phyloP scores from a whole-genome alignment of 2,113 vertebrate species.

The Shinisaurus crocodilurus region DNA sequence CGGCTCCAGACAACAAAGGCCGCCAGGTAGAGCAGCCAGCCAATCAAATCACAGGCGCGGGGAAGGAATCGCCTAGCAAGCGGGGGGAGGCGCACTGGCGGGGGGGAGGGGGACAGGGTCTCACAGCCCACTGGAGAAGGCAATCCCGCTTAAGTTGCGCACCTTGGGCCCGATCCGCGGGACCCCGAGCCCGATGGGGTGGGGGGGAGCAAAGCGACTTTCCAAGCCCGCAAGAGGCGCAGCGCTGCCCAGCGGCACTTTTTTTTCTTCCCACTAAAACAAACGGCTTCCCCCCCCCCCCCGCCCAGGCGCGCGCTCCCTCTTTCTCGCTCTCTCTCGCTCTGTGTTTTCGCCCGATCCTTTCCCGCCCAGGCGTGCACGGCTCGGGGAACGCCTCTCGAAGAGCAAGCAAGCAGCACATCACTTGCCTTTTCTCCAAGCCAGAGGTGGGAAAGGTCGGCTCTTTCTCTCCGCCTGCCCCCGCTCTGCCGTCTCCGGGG shows the following conservation, averaged over 20 bases:
- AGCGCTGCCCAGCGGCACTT: not conserved
- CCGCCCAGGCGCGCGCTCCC: not conserved
- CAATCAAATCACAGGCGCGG: slow-evolving; percentile 1
- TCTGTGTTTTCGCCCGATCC: not conserved
- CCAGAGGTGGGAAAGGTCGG: no score
- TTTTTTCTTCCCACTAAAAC: not conserved
- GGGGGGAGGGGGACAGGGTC: accelerated
- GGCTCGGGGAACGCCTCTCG: not conserved
- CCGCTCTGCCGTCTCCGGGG: not conserved
- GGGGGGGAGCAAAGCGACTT: not conserved
- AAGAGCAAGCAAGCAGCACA: not conserved
- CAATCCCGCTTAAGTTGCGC: not conserved
- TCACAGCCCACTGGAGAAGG: not conserved
- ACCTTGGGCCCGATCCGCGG: not conserved
- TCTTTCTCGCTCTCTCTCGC: no score
- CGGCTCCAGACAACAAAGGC: slow-evolving; percentile 63
- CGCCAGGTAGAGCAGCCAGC: slow-evolving; percentile 53
- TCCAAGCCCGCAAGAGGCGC: not conserved
- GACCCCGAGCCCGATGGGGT: not conserved
- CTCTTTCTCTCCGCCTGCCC: not conserved
- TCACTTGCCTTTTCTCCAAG: not conserved
- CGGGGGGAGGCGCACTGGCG: not conserved
- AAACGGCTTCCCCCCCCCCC: not conserved
- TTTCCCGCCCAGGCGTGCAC: slow-evolving; percentile 9
- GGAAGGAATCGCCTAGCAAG: not conserved